Evolutionary conservation across 2,113 vertebrate species (phyloP).

Genomic region (Cichladusa arquata): DNA sequence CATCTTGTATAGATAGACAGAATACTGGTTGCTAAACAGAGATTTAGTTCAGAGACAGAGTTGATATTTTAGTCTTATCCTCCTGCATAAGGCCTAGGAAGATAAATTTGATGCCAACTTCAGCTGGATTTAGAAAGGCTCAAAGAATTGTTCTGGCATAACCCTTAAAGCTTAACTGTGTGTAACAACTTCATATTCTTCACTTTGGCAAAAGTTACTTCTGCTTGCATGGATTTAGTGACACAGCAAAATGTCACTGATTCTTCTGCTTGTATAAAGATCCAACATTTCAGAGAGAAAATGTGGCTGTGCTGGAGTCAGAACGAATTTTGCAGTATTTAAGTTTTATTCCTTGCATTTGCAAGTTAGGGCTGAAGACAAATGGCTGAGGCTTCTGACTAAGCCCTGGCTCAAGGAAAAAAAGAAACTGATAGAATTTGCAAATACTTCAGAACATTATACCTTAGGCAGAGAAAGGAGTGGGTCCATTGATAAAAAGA

Average conservation of each 20-base stretch:
- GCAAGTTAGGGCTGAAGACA: not conserved
- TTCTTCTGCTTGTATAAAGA: not conserved
- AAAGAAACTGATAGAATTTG: not conserved
- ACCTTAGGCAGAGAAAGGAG: not conserved
- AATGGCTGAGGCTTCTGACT: not conserved
- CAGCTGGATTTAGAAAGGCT: conserved; percentile 29
- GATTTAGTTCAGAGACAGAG: not conserved
- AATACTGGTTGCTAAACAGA: not conserved
- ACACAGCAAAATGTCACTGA: conserved; percentile 34
- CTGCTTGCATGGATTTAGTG: conserved; percentile 11
- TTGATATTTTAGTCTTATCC: not conserved
- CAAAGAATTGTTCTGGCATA: conserved; percentile 9
- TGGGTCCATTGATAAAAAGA: not conserved
- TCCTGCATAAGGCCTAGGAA: not conserved
- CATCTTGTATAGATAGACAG: not conserved
- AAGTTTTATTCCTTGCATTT: not conserved
- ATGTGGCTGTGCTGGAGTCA: not conserved
- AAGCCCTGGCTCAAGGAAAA: not conserved
- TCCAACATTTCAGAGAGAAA: not conserved
- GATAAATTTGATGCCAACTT: conserved; percentile 29
- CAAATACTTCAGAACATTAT: not conserved
- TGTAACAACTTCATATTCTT: conserved; percentile 21
- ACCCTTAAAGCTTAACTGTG: conserved; percentile 24
- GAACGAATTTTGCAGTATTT: not conserved
- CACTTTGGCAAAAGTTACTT: conserved; percentile 46